Percentiles rank a stretch among this genome's conserved stretches.
These are phyloP conservation scores for Myiagra hebetior DNA, from an alignment of 2,113 vertebrate species.

Conservation along the genomic window DNA sequence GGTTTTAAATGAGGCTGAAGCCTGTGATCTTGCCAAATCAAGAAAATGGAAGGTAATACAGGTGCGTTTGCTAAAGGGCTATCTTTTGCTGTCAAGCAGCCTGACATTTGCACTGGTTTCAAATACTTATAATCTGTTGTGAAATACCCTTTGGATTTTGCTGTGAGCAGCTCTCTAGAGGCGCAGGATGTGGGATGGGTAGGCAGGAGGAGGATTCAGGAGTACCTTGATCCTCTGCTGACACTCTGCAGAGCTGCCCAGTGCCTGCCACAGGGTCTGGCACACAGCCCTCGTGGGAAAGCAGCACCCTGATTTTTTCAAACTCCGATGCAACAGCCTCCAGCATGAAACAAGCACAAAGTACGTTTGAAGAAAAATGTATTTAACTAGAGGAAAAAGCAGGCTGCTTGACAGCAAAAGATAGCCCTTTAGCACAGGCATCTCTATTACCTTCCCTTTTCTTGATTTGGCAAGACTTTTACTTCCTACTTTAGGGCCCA, in stretches of 20 bases:
- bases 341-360: not conserved
- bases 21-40: constrained; percentile 12
- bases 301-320: not conserved
- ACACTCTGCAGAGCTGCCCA: not conserved
- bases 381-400: not conserved
- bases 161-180: not conserved
- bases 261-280: not conserved
- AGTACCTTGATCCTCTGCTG: not conserved
- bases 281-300: not conserved
- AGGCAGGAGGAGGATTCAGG: not conserved
- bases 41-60: constrained; percentile 13
- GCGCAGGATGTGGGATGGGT: rapidly evolving
- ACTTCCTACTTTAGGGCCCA: not conserved
- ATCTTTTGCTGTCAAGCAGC: not conserved
- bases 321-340: not conserved
- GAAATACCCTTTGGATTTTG: not conserved
- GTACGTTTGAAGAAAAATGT: rapidly evolving
- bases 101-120: constrained; percentile 24
- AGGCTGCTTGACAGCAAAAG: not conserved
- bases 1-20: constrained; percentile 3
- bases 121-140: not conserved
- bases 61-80: not conserved
- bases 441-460: not conserved
- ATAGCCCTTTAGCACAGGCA: not conserved
- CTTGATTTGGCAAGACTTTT: not conserved